Conservation (phyloP, 2,888 invertebrate genomes). For the Galerucella calmariensis region DNA sequence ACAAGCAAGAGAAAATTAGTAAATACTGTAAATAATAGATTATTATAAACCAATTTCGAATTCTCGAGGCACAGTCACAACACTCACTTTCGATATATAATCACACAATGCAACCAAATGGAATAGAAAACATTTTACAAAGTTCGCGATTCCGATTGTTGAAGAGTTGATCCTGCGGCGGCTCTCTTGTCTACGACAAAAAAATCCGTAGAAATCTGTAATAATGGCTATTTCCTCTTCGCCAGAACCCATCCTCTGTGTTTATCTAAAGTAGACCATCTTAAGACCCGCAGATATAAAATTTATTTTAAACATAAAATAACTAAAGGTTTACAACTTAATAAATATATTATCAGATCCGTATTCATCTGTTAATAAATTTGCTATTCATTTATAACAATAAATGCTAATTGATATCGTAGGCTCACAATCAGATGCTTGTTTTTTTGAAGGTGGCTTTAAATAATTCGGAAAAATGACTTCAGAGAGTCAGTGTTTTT, state of each 20-base stretch:
- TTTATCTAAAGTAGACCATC: slow-evolving; percentile 49
- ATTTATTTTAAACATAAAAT: slow-evolving; percentile 44
- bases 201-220: slow-evolving; percentile 40
- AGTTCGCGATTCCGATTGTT: slow-evolving; percentile 23
- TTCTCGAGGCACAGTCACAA: slow-evolving; percentile 15
- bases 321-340: slow-evolving; percentile 44
- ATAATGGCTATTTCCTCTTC: slow-evolving; percentile 45
- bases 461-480: no score
- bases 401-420: no score
- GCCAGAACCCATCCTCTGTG: slow-evolving; percentile 42
- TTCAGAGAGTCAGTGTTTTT: no score
- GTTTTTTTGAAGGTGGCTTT: no score
- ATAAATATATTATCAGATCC: slow-evolving; percentile 36
- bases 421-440: no score
- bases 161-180: slow-evolving; percentile 13
- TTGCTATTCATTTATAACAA: not conserved
- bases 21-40: slow-evolving; percentile 7
- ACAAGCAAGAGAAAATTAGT: slow-evolving; percentile 1
- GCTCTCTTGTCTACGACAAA: slow-evolving; percentile 18
- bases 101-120: slow-evolving; percentile 9
- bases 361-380: not conserved
- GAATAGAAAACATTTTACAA: slow-evolving; percentile 28
- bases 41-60: slow-evolving; percentile 18
- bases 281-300: slow-evolving; percentile 44
- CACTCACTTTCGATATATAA: slow-evolving; percentile 18